Evolutionary conservation across 2,113 vertebrate genomes (phyloP), one percentile per base, ranked within the genome.

Genomic region (Tupaia chinensis): DNA sequence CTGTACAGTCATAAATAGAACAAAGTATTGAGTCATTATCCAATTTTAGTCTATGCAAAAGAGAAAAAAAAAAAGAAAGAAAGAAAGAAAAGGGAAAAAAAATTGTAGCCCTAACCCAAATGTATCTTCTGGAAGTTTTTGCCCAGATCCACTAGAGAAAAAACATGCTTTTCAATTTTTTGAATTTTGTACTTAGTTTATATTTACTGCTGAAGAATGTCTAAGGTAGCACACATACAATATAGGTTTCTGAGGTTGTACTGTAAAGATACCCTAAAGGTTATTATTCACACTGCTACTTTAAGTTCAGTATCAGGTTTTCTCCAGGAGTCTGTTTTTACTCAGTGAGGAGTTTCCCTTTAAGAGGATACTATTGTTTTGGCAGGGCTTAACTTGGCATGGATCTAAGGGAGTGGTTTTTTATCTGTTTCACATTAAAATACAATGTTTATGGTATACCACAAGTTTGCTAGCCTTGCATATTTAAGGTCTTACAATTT

Each of bases 341-440:
- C 53, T 58, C n/a, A 70, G 27, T 60, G 77, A 65, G 61, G 6
- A 9, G 12, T 16, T 29, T 79, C 63, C 65, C 79, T 96, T 86
- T 96, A 81, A 94, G 63, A 15, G 73, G 61, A 84, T 79, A 82
- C 9, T 85, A 81, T 95, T 96, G 77, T 94, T 94, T 95, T 95
- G 94, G 93, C 87, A 80, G 19, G 11, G 12, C 9, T 86, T 94
- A 34, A 10, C 66, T 90, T 93, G 87, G 77, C 87, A 23, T 68
- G 60, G 25, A 87, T 90, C 60, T 93, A 61, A 94, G 83, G 72
- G 72, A 92, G 82, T 84, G 56, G 80, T 84, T 96, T 96, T 79
- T 56, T 94, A 66, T 96, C 95, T 96, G 94, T 93, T 97, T 96
- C 95, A 93, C 60, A 94, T 97, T 98, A 97, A 96, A 94, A 97